Evolutionary conservation across 1,140 invertebrate genomes (phyloP).

Genomic region (Drosophila saltans): DNA sequence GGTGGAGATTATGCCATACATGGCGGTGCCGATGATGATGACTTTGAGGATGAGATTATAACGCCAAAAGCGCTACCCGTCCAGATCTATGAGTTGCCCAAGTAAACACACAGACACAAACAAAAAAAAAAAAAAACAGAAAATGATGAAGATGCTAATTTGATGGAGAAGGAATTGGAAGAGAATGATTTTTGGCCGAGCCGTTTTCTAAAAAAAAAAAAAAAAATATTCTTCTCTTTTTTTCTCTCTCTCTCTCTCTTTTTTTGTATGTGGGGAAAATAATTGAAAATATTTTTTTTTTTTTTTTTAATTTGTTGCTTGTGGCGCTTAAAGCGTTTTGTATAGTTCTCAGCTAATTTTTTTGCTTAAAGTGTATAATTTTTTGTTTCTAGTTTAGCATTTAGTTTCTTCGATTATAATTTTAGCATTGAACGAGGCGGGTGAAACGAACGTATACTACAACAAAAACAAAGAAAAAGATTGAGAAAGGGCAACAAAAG

Average conservation of each 20-base stretch:
- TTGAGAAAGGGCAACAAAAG: slow-evolving; percentile 29
- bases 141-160: neutral
- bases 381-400: slow-evolving; percentile 63
- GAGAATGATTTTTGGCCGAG: slow-evolving; percentile 35
- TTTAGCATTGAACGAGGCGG: slow-evolving; percentile 72
- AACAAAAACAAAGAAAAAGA: slow-evolving; percentile 33
- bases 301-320: slow-evolving; percentile 2
- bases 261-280: neutral
- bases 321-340: slow-evolving; percentile 73
- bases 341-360: slow-evolving; percentile 79
- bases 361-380: slow-evolving; percentile 36
- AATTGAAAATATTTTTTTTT: neutral
- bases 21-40: slow-evolving; percentile 77
- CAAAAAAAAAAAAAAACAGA: neutral
- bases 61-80: slow-evolving; percentile 83
- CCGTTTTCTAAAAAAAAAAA: slow-evolving; percentile 1
- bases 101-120: slow-evolving; percentile 42
- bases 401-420: slow-evolving; percentile 71
- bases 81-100: slow-evolving; percentile 80
- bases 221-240: neutral
- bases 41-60: slow-evolving; percentile 83
- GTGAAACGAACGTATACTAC: slow-evolving; percentile 75
- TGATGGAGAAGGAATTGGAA: neutral
- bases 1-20: slow-evolving; percentile 76
- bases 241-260: neutral